Conservation (phyloP, 2,888 invertebrate species). For the Crepidodera aurea region DNA sequence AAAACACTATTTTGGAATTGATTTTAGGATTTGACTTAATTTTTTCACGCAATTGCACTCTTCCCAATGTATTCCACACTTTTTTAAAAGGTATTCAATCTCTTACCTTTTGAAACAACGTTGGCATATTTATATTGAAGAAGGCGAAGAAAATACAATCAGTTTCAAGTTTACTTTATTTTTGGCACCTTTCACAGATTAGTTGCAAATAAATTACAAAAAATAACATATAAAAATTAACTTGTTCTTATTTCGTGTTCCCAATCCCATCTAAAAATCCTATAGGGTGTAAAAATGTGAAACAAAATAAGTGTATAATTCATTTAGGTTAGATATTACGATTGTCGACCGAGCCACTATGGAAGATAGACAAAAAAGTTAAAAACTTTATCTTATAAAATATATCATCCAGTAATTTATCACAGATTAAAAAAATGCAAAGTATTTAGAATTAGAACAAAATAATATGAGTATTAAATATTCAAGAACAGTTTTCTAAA, state of each 20-base stretch:
- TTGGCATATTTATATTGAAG: no score
- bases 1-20: no score
- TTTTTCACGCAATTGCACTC: no score
- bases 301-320: neutral
- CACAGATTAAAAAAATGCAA: slow-evolving; percentile 2
- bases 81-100: no score
- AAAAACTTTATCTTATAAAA: neutral
- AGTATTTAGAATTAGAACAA: neutral
- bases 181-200: slow-evolving; percentile 19
- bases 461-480: slow-evolving; percentile 6
- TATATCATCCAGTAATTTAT: neutral
- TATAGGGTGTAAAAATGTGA: neutral
- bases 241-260: neutral
- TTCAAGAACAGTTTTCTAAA: neutral
- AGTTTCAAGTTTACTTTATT: slow-evolving; percentile 10
- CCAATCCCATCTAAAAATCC: neutral
- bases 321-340: neutral
- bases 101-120: no score
- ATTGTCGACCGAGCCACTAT: neutral
- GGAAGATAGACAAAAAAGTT: neutral
- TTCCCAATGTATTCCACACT: no score
- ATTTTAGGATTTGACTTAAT: no score
- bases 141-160: neutral
- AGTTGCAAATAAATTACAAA: slow-evolving; percentile 11
- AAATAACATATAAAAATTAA: slow-evolving; percentile 8